phyloP scores from a whole-genome alignment of 2,888 invertebrate genomes.

The Pandemis corylana region DNA sequence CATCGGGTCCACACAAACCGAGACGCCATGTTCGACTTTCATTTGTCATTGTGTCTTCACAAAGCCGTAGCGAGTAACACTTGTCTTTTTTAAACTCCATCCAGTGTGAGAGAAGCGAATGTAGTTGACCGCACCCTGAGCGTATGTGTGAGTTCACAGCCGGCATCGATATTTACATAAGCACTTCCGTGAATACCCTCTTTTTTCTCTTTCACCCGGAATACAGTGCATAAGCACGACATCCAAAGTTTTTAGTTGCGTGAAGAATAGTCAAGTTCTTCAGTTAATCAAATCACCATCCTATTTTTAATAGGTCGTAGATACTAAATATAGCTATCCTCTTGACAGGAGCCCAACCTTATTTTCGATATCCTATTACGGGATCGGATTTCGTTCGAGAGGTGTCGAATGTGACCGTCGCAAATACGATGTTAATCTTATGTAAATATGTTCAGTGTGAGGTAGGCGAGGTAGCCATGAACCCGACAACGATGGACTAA shows the following conservation, averaged over 20 bases:
- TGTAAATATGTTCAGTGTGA: neutral
- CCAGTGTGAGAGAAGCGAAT: too few relatives aligned
- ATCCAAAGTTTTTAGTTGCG: too few relatives aligned
- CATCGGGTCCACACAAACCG: conserved; percentile 8
- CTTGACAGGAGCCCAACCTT: too few relatives aligned
- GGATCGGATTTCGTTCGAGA: too few relatives aligned
- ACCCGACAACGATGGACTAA: conserved; percentile 23
- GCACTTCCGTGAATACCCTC: neutral
- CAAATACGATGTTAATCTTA: neutral
- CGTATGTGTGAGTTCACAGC: neutral
- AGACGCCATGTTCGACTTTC: neutral
- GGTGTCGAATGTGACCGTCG: neutral
- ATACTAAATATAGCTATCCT: too few relatives aligned
- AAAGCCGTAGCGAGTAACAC: neutral
- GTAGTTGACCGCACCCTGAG: neutral
- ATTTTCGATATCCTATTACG: too few relatives aligned
- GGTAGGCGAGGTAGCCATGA: conserved; percentile 13
- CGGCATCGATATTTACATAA: neutral
- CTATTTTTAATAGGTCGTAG: too few relatives aligned
- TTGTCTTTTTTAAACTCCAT: neutral
- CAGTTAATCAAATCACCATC: too few relatives aligned
- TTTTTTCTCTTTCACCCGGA: neutral
- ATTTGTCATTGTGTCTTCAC: neutral
- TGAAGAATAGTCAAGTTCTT: too few relatives aligned
- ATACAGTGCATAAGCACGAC: too few relatives aligned